Percentiles rank a stretch among this genome's conserved stretches.
Evolutionary conservation across 2,888 invertebrate genomes (phyloP).

Genomic region (Parnassius glacialis): DNA sequence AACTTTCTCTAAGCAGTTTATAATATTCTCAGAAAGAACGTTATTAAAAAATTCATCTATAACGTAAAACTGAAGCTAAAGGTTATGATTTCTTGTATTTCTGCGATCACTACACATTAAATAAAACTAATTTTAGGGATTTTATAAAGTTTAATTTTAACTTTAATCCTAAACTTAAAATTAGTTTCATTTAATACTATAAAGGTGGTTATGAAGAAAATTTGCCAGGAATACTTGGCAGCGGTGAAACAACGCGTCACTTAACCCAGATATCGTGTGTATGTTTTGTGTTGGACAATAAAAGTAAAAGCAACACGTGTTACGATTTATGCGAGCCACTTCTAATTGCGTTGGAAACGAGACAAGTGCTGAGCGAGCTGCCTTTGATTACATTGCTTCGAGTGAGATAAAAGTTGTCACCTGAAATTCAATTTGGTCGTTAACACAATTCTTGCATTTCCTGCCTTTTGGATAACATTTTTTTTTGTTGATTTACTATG

Average conservation of each 20-base stretch:
- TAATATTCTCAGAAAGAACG: too few relatives aligned
- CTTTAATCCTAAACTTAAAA: too few relatives aligned
- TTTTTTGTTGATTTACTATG: constrained; percentile 6
- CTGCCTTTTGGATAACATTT: constrained; percentile 24
- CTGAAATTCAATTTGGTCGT: background rate
- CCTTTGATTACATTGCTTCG: background rate
- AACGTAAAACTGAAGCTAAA: too few relatives aligned
- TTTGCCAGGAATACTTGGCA: background rate
- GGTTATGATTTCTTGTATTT: too few relatives aligned
- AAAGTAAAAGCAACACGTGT: constrained; percentile 21
- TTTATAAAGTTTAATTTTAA: too few relatives aligned
- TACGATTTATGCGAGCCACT: constrained; percentile 23
- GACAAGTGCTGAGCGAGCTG: background rate
- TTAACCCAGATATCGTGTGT: constrained; percentile 22
- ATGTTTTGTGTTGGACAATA: constrained; percentile 20
- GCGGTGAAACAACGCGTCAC: constrained; percentile 4
- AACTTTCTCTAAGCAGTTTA: too few relatives aligned
- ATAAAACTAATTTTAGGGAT: too few relatives aligned
- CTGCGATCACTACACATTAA: too few relatives aligned
- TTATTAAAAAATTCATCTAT: too few relatives aligned
- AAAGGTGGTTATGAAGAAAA: constrained; percentile 5
- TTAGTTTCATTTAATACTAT: background rate
- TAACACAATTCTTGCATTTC: background rate
- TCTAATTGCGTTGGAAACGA: background rate
- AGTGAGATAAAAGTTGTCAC: background rate